Evolutionary conservation across 2,113 vertebrate genomes (phyloP).

Genomic region (Mesoclemmys tuberculata): DNA sequence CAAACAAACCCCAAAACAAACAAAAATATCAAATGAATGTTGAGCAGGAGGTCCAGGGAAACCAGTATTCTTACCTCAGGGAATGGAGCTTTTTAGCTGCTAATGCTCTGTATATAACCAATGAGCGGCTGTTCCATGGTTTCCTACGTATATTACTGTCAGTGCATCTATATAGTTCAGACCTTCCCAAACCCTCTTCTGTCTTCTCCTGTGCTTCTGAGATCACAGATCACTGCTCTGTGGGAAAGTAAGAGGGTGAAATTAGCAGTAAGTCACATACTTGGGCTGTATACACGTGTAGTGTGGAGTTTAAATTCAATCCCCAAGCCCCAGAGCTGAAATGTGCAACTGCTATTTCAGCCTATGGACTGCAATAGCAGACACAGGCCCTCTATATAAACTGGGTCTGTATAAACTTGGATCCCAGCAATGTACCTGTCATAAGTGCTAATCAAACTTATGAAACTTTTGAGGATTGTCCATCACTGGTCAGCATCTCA

Average conservation of each 20-base stretch:
- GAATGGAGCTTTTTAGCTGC: not conserved
- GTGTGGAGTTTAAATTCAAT: not conserved
- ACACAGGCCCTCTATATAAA: not conserved
- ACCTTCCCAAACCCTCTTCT: not conserved
- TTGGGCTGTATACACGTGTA: not conserved
- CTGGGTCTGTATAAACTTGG: not conserved
- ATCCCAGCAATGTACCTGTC: not conserved
- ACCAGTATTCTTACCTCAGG: not conserved
- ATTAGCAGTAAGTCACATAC: not conserved
- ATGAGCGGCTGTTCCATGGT: not conserved
- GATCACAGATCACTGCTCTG: not conserved
- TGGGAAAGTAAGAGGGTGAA: not conserved
- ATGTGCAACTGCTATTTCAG: not conserved
- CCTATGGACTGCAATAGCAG: not conserved
- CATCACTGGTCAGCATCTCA: not conserved
- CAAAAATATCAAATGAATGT: not conserved
- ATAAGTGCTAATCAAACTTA: not conserved
- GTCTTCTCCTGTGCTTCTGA: not conserved
- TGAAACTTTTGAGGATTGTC: not conserved
- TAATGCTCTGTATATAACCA: not conserved
- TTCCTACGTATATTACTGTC: not conserved
- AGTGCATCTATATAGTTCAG: not conserved
- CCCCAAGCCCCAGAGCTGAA: not conserved
- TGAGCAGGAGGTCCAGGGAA: not conserved
- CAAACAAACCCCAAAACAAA: not conserved